Conservation (phyloP, 2,797 vertebrate species). For the Rousettus madagascariensis region DNA sequence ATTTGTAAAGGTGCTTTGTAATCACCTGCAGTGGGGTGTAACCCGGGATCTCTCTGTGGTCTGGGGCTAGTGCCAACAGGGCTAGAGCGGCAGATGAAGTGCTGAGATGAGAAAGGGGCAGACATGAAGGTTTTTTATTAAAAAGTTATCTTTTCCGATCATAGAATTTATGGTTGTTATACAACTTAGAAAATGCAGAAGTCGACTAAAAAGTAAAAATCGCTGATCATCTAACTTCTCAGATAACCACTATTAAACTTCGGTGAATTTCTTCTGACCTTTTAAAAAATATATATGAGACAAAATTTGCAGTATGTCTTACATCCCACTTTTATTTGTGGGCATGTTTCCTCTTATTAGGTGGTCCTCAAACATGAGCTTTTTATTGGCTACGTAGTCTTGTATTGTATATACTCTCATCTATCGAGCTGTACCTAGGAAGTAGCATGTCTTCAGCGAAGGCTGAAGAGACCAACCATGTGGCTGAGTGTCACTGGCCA, state of each 20-base stretch:
- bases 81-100: neutral
- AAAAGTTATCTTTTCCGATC: neutral
- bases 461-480: neutral
- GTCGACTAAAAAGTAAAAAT: slow-evolving; percentile 15
- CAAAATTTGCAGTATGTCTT: neutral
- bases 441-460: neutral
- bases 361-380: neutral
- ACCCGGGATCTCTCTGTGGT: neutral
- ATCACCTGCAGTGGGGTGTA: neutral
- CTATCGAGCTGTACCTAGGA: neutral
- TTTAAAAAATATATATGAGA: neutral
- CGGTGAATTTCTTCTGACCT: neutral
- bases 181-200: slow-evolving; percentile 39
- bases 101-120: neutral
- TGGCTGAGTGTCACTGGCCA: neutral
- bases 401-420: neutral
- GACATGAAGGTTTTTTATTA: neutral
- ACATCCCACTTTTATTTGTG: neutral
- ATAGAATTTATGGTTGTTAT: neutral
- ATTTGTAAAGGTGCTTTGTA: neutral
- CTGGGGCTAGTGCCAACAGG: neutral
- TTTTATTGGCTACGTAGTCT: neutral
- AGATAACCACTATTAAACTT: neutral
- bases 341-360: neutral
- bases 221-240: neutral